Conservation (phyloP, 30 jellyfish, hydroid and myxozoan genomes). For the Turritopsis dohrnii region DNA sequence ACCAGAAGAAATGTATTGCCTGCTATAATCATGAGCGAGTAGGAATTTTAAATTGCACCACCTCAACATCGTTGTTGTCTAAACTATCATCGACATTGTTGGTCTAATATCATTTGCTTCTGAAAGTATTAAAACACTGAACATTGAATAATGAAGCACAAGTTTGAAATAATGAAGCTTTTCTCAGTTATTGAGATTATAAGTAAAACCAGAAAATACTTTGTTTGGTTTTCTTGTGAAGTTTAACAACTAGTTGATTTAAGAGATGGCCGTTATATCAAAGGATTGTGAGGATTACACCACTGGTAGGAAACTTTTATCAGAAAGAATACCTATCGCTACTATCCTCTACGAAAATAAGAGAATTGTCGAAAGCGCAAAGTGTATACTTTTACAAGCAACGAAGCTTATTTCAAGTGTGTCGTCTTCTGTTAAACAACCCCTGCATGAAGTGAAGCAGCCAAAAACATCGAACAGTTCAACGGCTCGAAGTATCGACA, state of each 20-base stretch:
- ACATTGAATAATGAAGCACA: not conserved
- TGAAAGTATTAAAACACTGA: not conserved
- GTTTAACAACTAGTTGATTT: not conserved
- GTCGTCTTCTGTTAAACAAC: not conserved
- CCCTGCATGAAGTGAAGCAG: not conserved
- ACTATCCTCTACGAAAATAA: not conserved
- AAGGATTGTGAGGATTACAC: not conserved
- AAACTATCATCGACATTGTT: not conserved
- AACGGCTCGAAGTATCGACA: not conserved
- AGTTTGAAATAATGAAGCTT: not conserved
- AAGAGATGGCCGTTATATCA: not conserved
- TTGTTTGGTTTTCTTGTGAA: not conserved
- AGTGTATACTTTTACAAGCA: not conserved
- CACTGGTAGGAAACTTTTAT: not conserved
- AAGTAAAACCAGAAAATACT: not conserved
- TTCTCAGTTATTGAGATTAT: not conserved
- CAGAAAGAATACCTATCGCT: slow-evolving; percentile 1
- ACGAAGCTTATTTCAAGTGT: not conserved
- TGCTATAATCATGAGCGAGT: too few relatives aligned
- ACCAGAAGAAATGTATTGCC: too few relatives aligned
- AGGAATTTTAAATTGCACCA: too few relatives aligned
- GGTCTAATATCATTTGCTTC: too few relatives aligned
- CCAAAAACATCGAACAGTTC: not conserved
- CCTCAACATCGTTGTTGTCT: not conserved
- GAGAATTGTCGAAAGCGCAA: slow-evolving; percentile 1